These are phyloP conservation scores for Cryptoprocta ferox DNA, from an alignment of 2,797 vertebrate species.

Conservation along the genomic window DNA sequence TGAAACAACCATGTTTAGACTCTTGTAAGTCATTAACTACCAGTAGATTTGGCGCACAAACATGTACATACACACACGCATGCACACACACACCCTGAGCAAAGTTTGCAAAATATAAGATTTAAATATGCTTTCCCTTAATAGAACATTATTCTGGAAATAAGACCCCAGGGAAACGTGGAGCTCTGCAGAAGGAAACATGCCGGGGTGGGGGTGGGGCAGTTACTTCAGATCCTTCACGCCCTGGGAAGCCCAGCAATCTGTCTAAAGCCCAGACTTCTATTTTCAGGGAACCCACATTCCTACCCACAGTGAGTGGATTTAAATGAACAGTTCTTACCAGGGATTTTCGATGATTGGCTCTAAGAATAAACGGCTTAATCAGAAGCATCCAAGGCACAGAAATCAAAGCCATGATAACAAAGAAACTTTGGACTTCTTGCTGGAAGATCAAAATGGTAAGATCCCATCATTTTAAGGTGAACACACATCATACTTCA, in stretches of 20 bases:
- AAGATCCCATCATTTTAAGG: background rate
- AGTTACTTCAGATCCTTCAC: too few relatives aligned
- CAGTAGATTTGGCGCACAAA: background rate
- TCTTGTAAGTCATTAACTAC: background rate
- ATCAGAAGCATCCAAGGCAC: slow-evolving; percentile 91
- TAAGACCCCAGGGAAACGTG: background rate
- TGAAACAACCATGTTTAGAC: background rate
- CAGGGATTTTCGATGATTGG: slow-evolving; percentile 84
- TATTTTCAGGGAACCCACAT: background rate
- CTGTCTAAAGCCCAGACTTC: background rate
- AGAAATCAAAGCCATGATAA: slow-evolving; percentile 88
- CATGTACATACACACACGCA: background rate
- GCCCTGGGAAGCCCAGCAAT: rapidly evolving
- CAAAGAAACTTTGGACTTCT: slow-evolving; percentile 90
- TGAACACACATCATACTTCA: background rate
- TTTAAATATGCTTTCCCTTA: background rate
- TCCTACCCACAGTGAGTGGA: background rate
- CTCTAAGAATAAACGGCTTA: slow-evolving; percentile 89
- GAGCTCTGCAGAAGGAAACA: background rate
- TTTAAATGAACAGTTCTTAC: slow-evolving; percentile 71
- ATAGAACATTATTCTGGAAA: background rate
- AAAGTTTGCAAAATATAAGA: too few relatives aligned
- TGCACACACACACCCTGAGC: background rate
- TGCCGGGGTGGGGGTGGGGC: rapidly evolving
- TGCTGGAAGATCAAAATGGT: slow-evolving; percentile 78